Evolutionary conservation across 2,888 invertebrate species (phyloP).

Genomic region (Drosophila pseudotalamancana): DNA sequence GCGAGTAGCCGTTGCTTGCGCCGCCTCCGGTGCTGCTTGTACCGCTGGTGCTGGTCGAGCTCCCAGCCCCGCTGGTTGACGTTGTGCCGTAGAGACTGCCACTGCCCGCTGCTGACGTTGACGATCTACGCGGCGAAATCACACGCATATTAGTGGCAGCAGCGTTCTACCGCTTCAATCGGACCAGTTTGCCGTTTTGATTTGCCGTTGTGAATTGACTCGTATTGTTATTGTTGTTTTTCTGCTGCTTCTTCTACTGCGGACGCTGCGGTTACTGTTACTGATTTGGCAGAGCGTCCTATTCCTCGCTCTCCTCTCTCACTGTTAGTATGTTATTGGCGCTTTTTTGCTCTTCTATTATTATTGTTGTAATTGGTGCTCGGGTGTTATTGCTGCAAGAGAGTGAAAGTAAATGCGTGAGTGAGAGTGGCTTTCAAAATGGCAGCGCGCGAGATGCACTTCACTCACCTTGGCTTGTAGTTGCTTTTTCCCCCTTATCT

Average conservation of each 20-base stretch:
- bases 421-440: constrained; percentile 37
- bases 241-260: background rate
- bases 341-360: constrained; percentile 5
- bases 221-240: constrained; percentile 3
- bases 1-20: constrained; percentile 74
- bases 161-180: constrained; percentile 60
- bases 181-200: constrained; percentile 56
- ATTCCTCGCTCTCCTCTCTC: background rate
- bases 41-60: constrained; percentile 56
- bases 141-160: constrained; percentile 84
- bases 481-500: constrained; percentile 18
- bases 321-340: constrained; percentile 8
- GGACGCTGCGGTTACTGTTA: background rate
- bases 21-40: constrained; percentile 42
- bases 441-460: constrained; percentile 19
- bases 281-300: constrained; percentile 1
- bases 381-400: constrained; percentile 44
- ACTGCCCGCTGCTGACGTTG: constrained; percentile 83
- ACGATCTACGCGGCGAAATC: constrained; percentile 84
- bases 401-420: constrained; percentile 46
- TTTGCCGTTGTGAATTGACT: constrained; percentile 16
- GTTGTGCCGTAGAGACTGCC: constrained; percentile 84
- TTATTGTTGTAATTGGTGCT: constrained; percentile 5
- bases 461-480: constrained; percentile 47
- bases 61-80: constrained; percentile 69